Conservation (phyloP, 1,140 invertebrate genomes). For the Cherax destructor region DNA sequence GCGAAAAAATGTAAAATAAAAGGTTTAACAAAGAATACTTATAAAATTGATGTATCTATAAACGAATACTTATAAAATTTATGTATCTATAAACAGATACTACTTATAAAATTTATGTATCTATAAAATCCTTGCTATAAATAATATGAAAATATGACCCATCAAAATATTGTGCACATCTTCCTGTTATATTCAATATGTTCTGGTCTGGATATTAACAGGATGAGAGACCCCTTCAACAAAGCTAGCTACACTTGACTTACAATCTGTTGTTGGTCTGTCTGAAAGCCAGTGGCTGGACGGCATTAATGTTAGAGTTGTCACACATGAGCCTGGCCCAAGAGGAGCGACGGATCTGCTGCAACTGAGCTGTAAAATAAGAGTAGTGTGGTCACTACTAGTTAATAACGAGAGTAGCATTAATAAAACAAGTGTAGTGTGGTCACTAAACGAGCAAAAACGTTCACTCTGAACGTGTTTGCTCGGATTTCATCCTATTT, state of each 20-base stretch:
- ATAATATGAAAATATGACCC: not conserved
- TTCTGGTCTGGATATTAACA: not conserved
- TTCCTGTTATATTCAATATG: not conserved
- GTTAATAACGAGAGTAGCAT: not conserved
- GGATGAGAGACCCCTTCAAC: not conserved
- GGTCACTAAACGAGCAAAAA: no score
- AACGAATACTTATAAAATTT: not conserved
- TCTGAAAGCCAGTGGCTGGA: slow-evolving; percentile 8
- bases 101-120: not conserved
- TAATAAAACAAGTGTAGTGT: no score
- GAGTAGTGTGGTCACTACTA: not conserved
- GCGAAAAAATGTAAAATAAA: not conserved
- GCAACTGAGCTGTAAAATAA: slow-evolving; percentile 77
- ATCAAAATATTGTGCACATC: not conserved
- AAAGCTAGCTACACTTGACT: not conserved
- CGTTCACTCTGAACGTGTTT: no score
- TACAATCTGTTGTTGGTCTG: slow-evolving; percentile 1
- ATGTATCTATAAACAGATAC: not conserved
- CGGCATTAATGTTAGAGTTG: not conserved
- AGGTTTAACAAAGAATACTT: not conserved
- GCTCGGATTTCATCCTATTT: no score
- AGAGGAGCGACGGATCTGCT: slow-evolving; percentile 78
- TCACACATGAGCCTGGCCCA: slow-evolving; percentile 78
- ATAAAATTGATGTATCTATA: not conserved
- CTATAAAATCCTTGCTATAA: no score